Conservation (phyloP, 2,888 invertebrate species). For the Scrobipalpa costella region DNA sequence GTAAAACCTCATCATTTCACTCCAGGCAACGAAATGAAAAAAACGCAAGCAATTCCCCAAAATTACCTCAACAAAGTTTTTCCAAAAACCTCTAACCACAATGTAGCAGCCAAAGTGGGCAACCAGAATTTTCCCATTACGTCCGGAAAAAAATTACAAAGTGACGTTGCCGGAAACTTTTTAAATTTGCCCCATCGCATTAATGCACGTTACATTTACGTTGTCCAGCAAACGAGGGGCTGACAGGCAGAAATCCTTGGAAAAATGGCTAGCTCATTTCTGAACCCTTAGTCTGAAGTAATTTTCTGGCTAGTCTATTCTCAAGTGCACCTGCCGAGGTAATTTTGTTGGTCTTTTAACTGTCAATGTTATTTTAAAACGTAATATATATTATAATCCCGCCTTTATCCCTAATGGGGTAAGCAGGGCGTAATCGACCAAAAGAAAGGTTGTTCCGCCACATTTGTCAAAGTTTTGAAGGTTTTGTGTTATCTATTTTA, state of each 20-base stretch:
- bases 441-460: no score
- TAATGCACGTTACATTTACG: slow-evolving; percentile 8
- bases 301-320: background rate
- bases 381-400: no score
- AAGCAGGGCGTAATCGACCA: no score
- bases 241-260: slow-evolving; percentile 10
- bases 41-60: background rate
- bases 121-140: slow-evolving; percentile 13
- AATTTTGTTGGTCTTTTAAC: background rate
- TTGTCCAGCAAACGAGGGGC: slow-evolving; percentile 10
- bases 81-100: background rate
- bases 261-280: slow-evolving; percentile 10
- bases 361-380: no score
- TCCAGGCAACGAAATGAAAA: background rate
- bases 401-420: no score
- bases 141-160: background rate
- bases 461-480: no score
- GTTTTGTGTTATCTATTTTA: no score
- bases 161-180: slow-evolving; percentile 18
- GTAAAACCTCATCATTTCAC: no score
- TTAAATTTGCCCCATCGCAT: slow-evolving; percentile 16
- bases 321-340: background rate
- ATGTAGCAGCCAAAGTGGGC: slow-evolving; percentile 3
- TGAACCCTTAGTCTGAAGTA: background rate
- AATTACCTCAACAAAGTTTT: background rate